Percentiles rank a stretch among this genome's conserved stretches.
Evolutionary conservation across 2,797 vertebrate species (phyloP).

Genomic region (Sphenodon punctatus): DNA sequence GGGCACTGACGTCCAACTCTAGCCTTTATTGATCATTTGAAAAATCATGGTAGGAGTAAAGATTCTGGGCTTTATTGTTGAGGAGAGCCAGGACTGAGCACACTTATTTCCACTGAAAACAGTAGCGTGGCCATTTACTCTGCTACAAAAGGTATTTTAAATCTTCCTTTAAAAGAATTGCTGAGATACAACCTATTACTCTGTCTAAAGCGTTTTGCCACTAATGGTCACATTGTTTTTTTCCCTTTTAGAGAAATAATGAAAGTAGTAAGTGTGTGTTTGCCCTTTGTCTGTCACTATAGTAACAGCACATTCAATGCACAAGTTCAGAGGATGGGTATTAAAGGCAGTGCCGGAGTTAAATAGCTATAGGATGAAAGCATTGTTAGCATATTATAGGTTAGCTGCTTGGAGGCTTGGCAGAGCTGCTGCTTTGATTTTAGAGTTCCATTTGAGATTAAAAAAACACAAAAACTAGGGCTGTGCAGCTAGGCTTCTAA

Average conservation of each 20-base stretch:
- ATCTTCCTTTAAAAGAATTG: background rate
- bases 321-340: background rate
- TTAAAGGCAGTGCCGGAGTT: conserved; percentile 16
- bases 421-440: background rate
- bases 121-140: too few species aligned
- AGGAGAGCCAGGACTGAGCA: background rate
- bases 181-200: background rate
- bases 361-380: background rate
- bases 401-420: background rate
- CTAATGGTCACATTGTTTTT: background rate
- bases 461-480: background rate
- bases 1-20: background rate
- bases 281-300: background rate
- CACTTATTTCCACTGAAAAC: background rate
- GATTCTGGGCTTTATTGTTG: background rate
- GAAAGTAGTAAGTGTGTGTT: rapidly evolving
- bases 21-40: background rate
- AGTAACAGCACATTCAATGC: background rate
- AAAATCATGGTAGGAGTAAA: background rate
- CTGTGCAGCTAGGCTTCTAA: rapidly evolving
- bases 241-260: background rate
- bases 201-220: background rate
- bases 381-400: background rate
- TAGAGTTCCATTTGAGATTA: rapidly evolving
- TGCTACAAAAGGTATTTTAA: background rate